Evolutionary conservation across 1,140 invertebrate species (phyloP).

Genomic region (Metopolophium dirhodum): DNA sequence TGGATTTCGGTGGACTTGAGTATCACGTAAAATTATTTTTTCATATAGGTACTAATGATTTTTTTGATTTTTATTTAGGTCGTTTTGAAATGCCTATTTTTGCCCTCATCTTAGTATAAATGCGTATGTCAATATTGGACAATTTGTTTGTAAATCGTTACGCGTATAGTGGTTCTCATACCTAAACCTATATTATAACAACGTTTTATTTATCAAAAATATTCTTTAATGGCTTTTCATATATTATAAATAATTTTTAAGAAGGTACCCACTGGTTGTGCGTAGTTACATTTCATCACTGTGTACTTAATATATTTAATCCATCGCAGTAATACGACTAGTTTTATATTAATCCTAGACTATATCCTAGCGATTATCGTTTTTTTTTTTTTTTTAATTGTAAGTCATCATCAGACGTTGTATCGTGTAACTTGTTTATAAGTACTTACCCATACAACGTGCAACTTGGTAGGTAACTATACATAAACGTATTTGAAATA

Average conservation of each 20-base stretch:
- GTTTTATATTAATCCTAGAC: background rate
- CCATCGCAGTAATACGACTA: background rate
- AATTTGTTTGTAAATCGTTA: background rate
- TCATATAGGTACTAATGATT: no score
- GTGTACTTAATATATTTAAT: background rate
- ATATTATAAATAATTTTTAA: no score
- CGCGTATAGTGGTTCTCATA: background rate
- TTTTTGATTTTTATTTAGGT: no score
- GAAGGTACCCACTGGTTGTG: no score
- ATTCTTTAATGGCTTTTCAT: no score
- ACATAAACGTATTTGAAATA: background rate
- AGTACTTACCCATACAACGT: background rate
- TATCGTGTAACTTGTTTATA: background rate
- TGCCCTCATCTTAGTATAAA: background rate
- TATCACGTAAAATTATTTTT: no score
- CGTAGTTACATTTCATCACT: background rate
- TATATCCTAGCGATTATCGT: background rate
- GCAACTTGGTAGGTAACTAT: background rate
- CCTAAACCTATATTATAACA: no score
- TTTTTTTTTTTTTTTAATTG: background rate
- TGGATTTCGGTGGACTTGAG: no score
- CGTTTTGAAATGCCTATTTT: background rate
- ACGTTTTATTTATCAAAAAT: no score
- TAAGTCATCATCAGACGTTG: background rate
- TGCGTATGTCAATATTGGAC: background rate